Base-by-base conservation (phyloP, 2,888 invertebrate genomes). In the Lochmaea capreae region DNA sequence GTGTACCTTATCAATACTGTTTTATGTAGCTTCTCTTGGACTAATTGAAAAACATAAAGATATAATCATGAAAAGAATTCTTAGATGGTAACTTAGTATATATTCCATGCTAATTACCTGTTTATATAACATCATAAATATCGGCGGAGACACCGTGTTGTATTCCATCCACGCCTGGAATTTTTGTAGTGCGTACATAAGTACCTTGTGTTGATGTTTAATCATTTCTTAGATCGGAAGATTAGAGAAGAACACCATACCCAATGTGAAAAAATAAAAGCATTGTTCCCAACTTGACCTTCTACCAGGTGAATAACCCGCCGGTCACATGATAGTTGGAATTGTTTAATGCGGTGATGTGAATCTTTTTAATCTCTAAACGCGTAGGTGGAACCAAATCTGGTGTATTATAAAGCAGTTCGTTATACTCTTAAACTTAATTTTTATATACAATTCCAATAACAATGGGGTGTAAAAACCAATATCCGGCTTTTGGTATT, bases 251-350 rank as follows among this genome's bases (percentile, higher is more conserved):
- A 26, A 61, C 33, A 61, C 59, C 33, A 39, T 39, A 61, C 39
- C 16, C 33, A 33, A 33, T 39, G 33, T 39, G 61, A 61, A 61
- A 61, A 61, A 61, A 61, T 61, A 39, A 61, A 61, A 61, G 33
- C 61, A 61, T 61, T 61, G 61, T 61, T 61, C 33, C 14, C 61
- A 33, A 33, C 61, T 66, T 66, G 66, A 66, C 66, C 66, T 66
- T 66, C 66, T 66, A 52, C 54, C 54, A 66, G 66, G 66, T 66
- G 66, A 66, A 66, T 52, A 66, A 66, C 66, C 66, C 52, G 46
- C 14, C 65, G 46, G 65, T 65, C 49, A 22, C 65, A 26, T 46
- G 49, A 49, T 54, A 18, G 54, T 54, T 54, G 54, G 54, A 54
- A 54, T 54, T 54, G 54, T 54, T 54, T 16, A 46, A 46, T 46